phyloP scores from a whole-genome alignment of 2,797 vertebrate genomes.

The Phataginus tricuspis region DNA sequence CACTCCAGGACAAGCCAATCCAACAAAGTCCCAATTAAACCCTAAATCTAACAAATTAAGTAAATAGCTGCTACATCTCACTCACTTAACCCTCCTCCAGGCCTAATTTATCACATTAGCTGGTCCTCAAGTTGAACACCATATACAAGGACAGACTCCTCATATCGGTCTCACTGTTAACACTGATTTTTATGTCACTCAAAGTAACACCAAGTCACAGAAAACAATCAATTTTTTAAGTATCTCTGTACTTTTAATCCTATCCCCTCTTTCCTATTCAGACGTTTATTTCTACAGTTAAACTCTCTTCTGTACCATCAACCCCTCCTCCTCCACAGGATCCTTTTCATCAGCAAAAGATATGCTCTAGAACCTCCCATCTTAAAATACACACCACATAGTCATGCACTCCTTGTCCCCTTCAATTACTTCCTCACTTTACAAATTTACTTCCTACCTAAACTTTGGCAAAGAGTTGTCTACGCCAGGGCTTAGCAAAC shows the following conservation, averaged over 20 bases:
- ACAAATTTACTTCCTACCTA: not conserved
- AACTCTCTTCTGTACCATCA: not conserved
- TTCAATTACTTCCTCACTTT: not conserved
- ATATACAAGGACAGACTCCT: not conserved
- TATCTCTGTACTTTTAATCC: not conserved
- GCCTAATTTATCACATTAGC: not conserved
- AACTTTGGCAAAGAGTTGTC: constrained; percentile 13
- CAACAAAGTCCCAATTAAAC: constrained; percentile 24
- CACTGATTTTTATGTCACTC: not conserved
- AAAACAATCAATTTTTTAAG: not conserved
- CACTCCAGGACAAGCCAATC: not conserved
- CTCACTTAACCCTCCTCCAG: not conserved
- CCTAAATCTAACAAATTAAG: constrained; percentile 28
- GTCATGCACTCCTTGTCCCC: not conserved
- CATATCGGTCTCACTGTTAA: not conserved
- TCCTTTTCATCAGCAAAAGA: constrained; percentile 24
- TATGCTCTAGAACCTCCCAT: not conserved
- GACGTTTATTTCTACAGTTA: constrained; percentile 1
- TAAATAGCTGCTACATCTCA: not conserved
- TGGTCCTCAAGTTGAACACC: not conserved
- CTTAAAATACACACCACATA: constrained; percentile 15
- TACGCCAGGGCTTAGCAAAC: constrained; percentile 19
- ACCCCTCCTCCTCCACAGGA: not conserved
- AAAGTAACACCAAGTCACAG: constrained; percentile 3
- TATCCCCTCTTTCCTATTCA: not conserved